These are phyloP conservation scores for Hymenochirus boettgeri DNA, from an alignment of 2,113 vertebrate genomes.

Conservation along the genomic window DNA sequence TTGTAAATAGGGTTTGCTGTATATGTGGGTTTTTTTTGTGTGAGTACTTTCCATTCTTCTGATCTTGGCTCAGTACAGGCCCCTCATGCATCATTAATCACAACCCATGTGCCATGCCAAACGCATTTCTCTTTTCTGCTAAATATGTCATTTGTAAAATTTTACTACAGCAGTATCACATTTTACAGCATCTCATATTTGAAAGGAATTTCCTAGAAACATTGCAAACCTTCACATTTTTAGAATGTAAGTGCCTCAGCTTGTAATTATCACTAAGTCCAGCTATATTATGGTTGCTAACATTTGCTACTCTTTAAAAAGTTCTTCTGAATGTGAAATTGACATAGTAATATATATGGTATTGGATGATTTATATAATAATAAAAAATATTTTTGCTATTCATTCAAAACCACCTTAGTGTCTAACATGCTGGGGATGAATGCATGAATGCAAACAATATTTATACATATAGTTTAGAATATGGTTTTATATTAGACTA, in stretches of 20 bases:
- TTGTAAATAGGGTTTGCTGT: constrained; percentile 6
- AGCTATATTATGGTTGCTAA: constrained; percentile 24
- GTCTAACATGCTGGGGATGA: no score
- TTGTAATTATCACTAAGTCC: constrained; percentile 27
- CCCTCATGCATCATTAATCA: constrained; percentile 8
- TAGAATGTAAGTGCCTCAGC: constrained; percentile 9
- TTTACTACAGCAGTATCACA: constrained; percentile 19
- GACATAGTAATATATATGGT: constrained; percentile 28
- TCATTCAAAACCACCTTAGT: no score
- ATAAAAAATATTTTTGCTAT: no score
- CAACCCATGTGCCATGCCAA: background rate
- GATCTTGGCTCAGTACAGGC: background rate
- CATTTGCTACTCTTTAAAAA: constrained; percentile 11
- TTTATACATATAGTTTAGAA: no score
- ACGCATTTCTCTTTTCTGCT: constrained; percentile 4
- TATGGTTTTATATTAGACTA: no score
- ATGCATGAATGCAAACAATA: no score
- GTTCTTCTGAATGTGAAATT: constrained; percentile 15
- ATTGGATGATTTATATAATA: no score
- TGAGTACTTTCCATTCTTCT: constrained; percentile 17
- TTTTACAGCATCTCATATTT: constrained; percentile 22
- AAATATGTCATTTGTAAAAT: constrained; percentile 27
- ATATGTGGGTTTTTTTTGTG: background rate
- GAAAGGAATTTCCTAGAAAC: constrained; percentile 18
- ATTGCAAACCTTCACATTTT: constrained; percentile 24